Evolutionary conservation across 1,140 invertebrate species (phyloP).

Genomic region (Penaeus japonicus): DNA sequence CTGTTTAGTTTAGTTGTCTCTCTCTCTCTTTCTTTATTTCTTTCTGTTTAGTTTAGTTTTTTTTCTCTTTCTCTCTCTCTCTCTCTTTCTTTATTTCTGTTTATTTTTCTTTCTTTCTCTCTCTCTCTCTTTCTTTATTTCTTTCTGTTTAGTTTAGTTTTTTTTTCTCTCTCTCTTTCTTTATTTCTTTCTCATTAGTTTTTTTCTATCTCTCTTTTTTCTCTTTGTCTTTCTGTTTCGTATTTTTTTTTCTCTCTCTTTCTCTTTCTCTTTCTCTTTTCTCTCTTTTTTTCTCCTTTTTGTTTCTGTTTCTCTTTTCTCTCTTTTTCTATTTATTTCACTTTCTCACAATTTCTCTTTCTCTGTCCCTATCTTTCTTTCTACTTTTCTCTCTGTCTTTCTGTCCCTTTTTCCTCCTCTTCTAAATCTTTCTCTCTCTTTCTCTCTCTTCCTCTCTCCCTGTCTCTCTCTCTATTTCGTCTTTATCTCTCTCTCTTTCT

Average conservation of each 20-base stretch:
- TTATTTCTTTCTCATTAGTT: neutral
- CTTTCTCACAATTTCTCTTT: neutral
- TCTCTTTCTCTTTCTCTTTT: neutral
- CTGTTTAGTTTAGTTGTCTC: neutral
- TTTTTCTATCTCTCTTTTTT: neutral
- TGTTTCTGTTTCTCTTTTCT: neutral
- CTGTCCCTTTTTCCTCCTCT: neutral
- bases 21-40: constrained; percentile 23
- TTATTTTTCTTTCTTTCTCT: neutral
- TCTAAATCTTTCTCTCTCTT: neutral
- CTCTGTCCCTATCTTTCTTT: neutral
- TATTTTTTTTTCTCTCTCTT: neutral
- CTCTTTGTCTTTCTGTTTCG: neutral
- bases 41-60: constrained; percentile 16
- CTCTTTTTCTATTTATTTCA: neutral
- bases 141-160: too few species aligned
- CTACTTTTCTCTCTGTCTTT: neutral
- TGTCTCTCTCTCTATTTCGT: neutral
- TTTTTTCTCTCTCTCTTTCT: constrained; percentile 22
- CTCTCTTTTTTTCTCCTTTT: neutral
- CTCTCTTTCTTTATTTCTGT: neutral
- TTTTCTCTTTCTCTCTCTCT: neutral
- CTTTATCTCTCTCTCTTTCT: neutral
- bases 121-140: constrained; percentile 25
- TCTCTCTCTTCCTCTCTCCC: neutral